Percentiles rank a stretch among this genome's conserved stretches.
Conservation (phyloP, 2,888 invertebrate genomes). For the Timema cristinae region DNA sequence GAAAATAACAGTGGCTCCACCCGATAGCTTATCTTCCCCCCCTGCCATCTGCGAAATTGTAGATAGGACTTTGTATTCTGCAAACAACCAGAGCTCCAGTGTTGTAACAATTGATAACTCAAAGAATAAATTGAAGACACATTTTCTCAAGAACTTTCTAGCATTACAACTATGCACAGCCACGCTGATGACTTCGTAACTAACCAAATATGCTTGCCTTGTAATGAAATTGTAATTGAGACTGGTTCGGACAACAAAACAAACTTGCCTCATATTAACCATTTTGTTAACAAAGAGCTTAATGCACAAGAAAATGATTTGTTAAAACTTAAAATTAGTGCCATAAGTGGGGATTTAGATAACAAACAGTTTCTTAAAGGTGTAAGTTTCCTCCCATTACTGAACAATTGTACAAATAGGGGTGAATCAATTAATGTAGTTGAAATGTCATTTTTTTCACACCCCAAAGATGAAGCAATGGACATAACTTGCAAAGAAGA, state of each 20-base stretch:
- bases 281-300: background rate
- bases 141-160: too few relatives aligned
- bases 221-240: background rate
- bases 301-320: background rate
- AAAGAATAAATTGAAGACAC: too few relatives aligned
- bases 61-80: background rate
- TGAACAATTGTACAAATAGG: background rate
- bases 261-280: too few relatives aligned
- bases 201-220: conserved; percentile 7
- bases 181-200: background rate
- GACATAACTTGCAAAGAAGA: too few relatives aligned
- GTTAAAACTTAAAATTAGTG: conserved; percentile 1
- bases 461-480: too few relatives aligned
- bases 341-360: background rate
- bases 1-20: background rate
- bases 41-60: background rate
- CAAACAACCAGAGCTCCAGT: conserved; percentile 9
- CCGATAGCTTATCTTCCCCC: background rate
- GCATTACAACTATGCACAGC: too few relatives aligned
- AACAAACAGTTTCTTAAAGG: conserved; percentile 12
- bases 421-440: background rate
- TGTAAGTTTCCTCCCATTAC: conserved; percentile 4
- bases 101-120: background rate
- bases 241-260: too few relatives aligned
- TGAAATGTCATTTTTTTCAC: too few relatives aligned